A percentile compares a stretch with the other conserved stretches of the same genome.
phyloP scores from a whole-genome alignment of 2,113 vertebrate species.

The Pedetes capensis region DNA sequence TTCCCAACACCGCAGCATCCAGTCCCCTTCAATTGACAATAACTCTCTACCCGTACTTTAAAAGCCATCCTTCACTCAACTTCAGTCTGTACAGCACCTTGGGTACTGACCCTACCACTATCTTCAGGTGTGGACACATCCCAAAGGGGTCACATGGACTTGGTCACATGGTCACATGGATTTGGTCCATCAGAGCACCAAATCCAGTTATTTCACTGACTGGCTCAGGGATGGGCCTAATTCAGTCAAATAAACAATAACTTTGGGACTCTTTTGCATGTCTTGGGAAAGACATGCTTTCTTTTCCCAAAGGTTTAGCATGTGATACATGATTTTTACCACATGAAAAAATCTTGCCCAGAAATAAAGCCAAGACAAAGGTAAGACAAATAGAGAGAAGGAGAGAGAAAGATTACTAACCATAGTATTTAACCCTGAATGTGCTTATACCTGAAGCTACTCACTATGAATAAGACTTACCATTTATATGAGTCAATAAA shows the following conservation, averaged over 20 bases:
- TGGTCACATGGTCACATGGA: background rate
- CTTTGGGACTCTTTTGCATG: background rate
- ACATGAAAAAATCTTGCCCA: background rate
- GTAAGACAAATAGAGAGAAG: background rate
- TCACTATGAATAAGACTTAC: background rate
- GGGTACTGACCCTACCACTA: background rate
- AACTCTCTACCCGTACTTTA: background rate
- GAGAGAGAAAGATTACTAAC: background rate
- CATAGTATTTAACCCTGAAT: background rate
- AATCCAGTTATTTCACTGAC: background rate
- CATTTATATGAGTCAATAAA: background rate
- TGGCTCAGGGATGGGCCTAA: background rate
- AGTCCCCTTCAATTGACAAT: background rate
- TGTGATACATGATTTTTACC: too few relatives aligned
- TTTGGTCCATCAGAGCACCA: background rate
- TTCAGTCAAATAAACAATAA: background rate
- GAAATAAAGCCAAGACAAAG: background rate
- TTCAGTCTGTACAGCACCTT: background rate
- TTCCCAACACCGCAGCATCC: accelerated
- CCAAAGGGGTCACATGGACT: accelerated
- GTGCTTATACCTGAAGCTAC: background rate
- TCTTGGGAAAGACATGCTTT: background rate
- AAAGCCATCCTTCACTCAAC: background rate
- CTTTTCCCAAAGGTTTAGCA: too few relatives aligned
- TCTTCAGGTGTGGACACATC: background rate